Evolutionary conservation across 2,888 invertebrate species (phyloP), one percentile per base, ranked within the genome.

Genomic region (Protodeltote pygarga): DNA sequence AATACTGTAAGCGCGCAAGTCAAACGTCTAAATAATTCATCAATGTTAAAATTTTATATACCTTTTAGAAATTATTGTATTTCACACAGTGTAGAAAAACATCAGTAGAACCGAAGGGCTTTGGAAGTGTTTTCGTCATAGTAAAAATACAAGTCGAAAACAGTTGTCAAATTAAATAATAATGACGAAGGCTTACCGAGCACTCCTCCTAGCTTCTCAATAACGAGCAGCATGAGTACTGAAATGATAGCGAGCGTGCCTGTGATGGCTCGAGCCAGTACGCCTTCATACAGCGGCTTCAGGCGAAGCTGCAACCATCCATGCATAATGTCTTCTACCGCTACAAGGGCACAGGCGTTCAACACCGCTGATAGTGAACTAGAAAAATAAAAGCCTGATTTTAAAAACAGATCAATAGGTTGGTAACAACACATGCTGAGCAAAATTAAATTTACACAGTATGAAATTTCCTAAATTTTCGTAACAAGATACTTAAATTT

Each of bases 311-410:
- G 93, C 71, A 95, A 91, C 81, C 94, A 95, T 24, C 95, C 95
- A 69, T 95, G 95, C 54, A 97, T 92, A 38, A 97, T 94, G 77
- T 98, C 98, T 79, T 97, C 96, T 11, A 97, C 87, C 1, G 96
- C 93, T 0, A 98, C 97, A 37, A 97, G 94, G 0, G 98, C 95
- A 23, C 97, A 95, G 0, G 97, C 97, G 82, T 98, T 98, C 21
- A 98, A 87, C 1, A 97, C 97, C 1, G 97, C 97, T 0, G 98
- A 97, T 20, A 98, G 89, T 0, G 98, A 97, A 79, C 98, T 98
- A 80, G 15, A 85, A 76, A 41, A 23, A 32, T 25, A 34, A 23
- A 41, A 32, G 29, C 14, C 11, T 25, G 8, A 21, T 50, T 59
- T 57, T 15, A 21, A 42, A 17, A 5, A 5, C 15, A n/a, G n/a